Evolutionary conservation across 2,888 invertebrate species (phyloP).

Genomic region (Aplocera efformata): DNA sequence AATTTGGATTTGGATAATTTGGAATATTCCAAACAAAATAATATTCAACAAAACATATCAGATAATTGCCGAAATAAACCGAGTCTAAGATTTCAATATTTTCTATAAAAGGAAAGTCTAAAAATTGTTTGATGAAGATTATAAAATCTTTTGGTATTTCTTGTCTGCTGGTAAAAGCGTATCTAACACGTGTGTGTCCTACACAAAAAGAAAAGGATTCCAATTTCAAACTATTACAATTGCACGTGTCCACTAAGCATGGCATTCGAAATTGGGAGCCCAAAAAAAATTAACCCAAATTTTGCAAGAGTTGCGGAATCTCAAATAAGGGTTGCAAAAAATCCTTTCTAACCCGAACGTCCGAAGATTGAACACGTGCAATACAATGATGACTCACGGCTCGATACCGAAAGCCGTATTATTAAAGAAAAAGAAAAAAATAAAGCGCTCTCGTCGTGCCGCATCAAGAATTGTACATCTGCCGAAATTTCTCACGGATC

Average conservation of each 20-base stretch:
- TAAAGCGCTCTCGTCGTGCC: slow-evolving; percentile 73
- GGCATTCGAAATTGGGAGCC: slow-evolving; percentile 46
- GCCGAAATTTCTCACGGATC: slow-evolving; percentile 80
- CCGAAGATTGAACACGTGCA: slow-evolving; percentile 73
- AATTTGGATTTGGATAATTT: too few species aligned
- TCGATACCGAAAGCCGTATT: slow-evolving; percentile 67
- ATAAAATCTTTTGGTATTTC: too few species aligned
- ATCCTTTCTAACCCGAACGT: slow-evolving; percentile 75
- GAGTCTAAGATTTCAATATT: too few species aligned
- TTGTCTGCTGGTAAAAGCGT: slow-evolving; percentile 28
- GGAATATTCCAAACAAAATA: too few species aligned
- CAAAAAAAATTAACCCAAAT: slow-evolving; percentile 71
- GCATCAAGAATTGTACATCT: slow-evolving; percentile 80
- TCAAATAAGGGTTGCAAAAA: slow-evolving; percentile 77
- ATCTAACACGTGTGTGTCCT: slow-evolving; percentile 29
- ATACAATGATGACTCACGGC: slow-evolving; percentile 72
- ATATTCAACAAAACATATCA: too few species aligned
- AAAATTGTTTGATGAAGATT: too few species aligned
- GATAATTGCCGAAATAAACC: too few species aligned
- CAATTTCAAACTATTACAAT: slow-evolving; percentile 31
- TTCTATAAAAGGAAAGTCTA: too few species aligned
- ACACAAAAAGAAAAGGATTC: slow-evolving; percentile 34
- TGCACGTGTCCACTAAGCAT: slow-evolving; percentile 46
- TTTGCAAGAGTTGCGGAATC: slow-evolving; percentile 80
- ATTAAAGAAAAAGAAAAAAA: slow-evolving; percentile 66